Evolutionary conservation across 2,797 vertebrate genomes (phyloP).

Genomic region (Oophaga sylvatica): DNA sequence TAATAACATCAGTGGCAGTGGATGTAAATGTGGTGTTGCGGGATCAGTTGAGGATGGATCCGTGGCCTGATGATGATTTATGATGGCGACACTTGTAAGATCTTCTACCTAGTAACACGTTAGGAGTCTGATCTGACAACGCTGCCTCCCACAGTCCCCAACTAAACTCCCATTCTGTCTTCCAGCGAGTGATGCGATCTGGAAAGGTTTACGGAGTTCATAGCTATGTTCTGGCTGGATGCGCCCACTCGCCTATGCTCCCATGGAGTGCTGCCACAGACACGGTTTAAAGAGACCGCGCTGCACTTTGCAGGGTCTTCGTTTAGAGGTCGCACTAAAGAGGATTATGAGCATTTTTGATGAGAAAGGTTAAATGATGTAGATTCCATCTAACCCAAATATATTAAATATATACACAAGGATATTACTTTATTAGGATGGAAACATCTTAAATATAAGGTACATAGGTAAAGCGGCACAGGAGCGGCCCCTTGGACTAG

Average conservation of each 20-base stretch:
- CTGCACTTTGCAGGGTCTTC: not conserved
- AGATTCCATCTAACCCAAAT: not conserved
- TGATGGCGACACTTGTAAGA: not conserved
- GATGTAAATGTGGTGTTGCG: not conserved
- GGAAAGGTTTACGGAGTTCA: constrained; percentile 30
- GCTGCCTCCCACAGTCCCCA: constrained; percentile 48
- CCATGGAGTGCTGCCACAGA: constrained; percentile 3
- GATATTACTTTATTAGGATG: no score
- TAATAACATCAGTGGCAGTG: not conserved
- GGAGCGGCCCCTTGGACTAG: no score
- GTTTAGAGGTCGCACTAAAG: not conserved
- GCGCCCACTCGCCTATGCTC: constrained; percentile 56
- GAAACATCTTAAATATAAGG: no score
- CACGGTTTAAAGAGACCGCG: not conserved
- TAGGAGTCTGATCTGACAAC: not conserved
- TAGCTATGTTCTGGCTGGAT: constrained; percentile 51
- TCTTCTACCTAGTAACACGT: not conserved
- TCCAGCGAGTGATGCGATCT: constrained; percentile 37
- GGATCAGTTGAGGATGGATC: no score
- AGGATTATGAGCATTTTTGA: not conserved
- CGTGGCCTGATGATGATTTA: not conserved
- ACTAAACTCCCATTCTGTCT: constrained; percentile 36
- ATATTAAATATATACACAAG: no score
- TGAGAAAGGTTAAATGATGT: not conserved
- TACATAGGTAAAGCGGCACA: no score